Evolutionary conservation across 1,140 invertebrate species (phyloP).

Genomic region (Acyrthosiphon pisum): DNA sequence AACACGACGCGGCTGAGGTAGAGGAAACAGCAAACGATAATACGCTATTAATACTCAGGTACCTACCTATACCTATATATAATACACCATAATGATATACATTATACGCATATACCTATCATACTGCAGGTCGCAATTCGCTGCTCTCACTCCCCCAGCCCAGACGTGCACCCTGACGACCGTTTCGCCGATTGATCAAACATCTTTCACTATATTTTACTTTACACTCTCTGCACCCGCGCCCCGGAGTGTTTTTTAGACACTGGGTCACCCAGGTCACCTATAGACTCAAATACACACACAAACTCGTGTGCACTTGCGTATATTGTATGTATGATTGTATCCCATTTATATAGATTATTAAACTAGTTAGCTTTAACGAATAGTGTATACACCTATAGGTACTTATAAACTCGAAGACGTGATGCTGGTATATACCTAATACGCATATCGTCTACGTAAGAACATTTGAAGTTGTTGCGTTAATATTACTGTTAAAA

Average conservation of each 20-base stretch:
- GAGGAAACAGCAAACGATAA: not conserved
- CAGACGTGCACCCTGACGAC: not conserved
- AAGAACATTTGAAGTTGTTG: no score
- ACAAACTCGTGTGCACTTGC: not conserved
- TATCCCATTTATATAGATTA: no score
- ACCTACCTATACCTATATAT: not conserved
- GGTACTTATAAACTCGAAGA: no score
- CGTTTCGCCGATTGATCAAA: slow-evolving; percentile 10
- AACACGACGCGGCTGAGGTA: not conserved
- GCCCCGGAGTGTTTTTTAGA: not conserved
- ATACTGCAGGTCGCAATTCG: not conserved
- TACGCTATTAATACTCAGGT: not conserved
- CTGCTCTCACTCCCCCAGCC: not conserved
- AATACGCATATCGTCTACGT: no score
- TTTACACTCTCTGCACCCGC: not conserved
- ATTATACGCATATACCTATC: not conserved
- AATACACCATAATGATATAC: not conserved
- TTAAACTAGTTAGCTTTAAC: no score
- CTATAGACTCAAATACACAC: not conserved
- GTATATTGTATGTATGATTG: no score
- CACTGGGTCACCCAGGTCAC: not conserved
- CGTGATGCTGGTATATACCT: no score
- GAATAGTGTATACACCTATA: no score
- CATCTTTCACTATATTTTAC: not conserved
- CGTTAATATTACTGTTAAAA: no score